These are phyloP conservation scores for Glossophaga mutica DNA, from an alignment of 2,797 vertebrate species.

Conservation along the genomic window DNA sequence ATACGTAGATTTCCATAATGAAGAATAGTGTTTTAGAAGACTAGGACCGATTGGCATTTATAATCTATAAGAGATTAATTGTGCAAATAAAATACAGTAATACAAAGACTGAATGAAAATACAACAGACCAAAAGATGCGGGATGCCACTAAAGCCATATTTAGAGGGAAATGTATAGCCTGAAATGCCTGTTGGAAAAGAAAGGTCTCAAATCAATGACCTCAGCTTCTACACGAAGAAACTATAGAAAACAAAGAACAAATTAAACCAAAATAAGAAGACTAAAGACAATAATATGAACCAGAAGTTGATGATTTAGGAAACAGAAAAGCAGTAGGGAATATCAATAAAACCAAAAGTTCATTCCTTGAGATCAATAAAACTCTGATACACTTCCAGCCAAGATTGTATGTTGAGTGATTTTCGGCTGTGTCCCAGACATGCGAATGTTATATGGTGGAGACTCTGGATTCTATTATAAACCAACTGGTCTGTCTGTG, in stretches of 20 bases:
- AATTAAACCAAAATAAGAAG: neutral
- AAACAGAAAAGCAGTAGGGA: neutral
- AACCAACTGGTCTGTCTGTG: neutral
- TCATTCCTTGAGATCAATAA: neutral
- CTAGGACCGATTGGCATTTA: neutral
- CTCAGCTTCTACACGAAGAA: neutral
- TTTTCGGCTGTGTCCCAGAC: neutral
- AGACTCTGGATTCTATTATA: neutral
- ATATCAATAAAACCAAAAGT: conserved; percentile 7
- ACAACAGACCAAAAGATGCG: neutral
- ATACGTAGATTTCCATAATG: neutral
- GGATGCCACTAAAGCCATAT: neutral
- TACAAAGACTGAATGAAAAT: neutral
- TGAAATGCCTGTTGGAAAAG: neutral
- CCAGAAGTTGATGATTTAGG: neutral
- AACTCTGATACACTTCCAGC: neutral
- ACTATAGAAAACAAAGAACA: conserved; percentile 6
- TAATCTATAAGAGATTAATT: neutral
- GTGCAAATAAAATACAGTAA: neutral
- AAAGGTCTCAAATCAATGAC: neutral
- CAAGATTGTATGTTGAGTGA: neutral
- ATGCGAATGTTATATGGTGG: neutral
- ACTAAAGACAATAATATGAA: neutral
- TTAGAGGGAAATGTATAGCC: neutral
- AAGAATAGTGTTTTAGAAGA: neutral